Evolutionary conservation across 1,140 invertebrate genomes (phyloP).

Genomic region (Colletes gigas): DNA sequence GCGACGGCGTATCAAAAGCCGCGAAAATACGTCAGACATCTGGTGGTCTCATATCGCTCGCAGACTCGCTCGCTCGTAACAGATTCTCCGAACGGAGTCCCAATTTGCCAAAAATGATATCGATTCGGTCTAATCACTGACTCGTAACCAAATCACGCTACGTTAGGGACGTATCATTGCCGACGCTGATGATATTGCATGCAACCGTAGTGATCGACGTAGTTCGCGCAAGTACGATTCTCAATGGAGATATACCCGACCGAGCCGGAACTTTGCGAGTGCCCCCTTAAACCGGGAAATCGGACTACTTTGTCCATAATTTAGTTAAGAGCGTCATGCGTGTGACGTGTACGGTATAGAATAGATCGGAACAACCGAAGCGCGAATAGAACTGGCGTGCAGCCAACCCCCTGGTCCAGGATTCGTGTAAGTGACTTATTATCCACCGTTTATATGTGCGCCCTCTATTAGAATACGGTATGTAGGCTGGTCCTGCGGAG

Average conservation of each 20-base stretch:
- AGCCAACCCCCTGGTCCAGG: conserved; percentile 74
- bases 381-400: conserved; percentile 80
- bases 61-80: too few species aligned
- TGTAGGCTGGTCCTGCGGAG: conserved; percentile 37
- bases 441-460: conserved; percentile 77
- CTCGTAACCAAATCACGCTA: background rate
- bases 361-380: conserved; percentile 81
- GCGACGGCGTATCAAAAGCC: too few species aligned
- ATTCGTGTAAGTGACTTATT: conserved; percentile 80
- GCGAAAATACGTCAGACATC: too few species aligned
- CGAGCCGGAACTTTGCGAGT: conserved; percentile 62
- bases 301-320: conserved; percentile 80
- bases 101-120: background rate
- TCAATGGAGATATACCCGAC: conserved; percentile 36
- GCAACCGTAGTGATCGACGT: background rate
- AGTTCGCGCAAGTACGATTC: background rate
- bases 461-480: conserved; percentile 58
- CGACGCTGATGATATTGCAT: background rate
- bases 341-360: conserved; percentile 80
- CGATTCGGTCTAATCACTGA: background rate
- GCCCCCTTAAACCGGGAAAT: conserved; percentile 68
- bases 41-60: too few species aligned
- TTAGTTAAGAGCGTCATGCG: conserved; percentile 81
- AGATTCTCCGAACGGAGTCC: too few species aligned
- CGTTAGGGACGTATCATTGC: background rate